Evolutionary conservation across 2,888 invertebrate genomes (phyloP), one percentile per base, ranked within the genome.

Genomic region (Drosophila basisetae): DNA sequence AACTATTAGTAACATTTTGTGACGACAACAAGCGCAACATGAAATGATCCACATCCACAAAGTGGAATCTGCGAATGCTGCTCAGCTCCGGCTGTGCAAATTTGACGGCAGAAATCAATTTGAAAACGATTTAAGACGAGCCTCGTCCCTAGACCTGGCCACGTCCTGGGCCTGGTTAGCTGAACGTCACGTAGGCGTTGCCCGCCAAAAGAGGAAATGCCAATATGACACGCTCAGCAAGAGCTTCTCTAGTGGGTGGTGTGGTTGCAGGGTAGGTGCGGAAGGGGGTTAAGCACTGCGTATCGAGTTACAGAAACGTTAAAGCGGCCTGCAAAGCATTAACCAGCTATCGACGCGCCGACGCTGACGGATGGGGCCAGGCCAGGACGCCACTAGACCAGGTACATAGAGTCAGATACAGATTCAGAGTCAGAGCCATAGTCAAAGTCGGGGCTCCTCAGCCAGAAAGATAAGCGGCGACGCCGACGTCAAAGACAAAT

Each of bases 51-150:
- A 83, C 78, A 80, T 68, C 77, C 54, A 70, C 64, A 61, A 47
- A 50, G 56, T 30, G 41, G 35, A 41, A 35, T 67, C 55, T 37
- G 56, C 52, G 41, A 58, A 31, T 58, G 22, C 30, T 25, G 47
- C 22, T 47, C 47, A 47, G 47, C 69, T 61, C 81, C 50, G 71
- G 56, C 78, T 86, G 84, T 81, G 88, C 90, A 89, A 90, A 90
- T 88, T 90, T 88, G 90, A 89, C 83, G 85, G 79, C 83, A 78
- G 76, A 88, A 90, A 88, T 88, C 88, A 88, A 88, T 88, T 90
- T 89, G 88, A 78, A 90, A 88, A 89, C 89, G 84, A 90, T 90
- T 88, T 90, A 74, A 82, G 78, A 91, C 76, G 81, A 68, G 69
- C 53, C 72, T 67, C 68, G 59, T 53, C 47, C 47, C 50, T 43